Conservation (phyloP, 2,113 vertebrate genomes). For the Bucco capensis region DNA sequence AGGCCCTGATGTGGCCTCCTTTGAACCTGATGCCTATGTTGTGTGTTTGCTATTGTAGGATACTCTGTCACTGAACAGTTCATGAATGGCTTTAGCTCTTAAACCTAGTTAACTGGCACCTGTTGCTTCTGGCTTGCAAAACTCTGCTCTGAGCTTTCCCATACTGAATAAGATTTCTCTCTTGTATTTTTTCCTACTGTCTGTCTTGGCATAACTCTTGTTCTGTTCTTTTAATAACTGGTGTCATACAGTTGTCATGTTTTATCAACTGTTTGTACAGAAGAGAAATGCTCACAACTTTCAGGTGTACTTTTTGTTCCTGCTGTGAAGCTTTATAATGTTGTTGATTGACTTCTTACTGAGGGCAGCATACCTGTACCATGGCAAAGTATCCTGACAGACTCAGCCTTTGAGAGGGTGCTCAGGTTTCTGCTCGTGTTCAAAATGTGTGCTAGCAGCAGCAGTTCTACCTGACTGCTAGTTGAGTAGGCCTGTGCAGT, state of each 20-base stretch:
- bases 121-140: constrained; percentile 1
- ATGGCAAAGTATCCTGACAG: not conserved
- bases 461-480: not conserved
- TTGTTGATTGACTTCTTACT: not conserved
- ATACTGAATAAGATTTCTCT: not conserved
- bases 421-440: not conserved
- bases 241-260: not conserved
- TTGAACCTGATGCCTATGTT: fast-evolving
- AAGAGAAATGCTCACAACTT: not conserved
- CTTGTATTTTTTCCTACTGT: not conserved
- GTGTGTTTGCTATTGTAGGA: not conserved
- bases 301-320: not conserved
- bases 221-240: not conserved
- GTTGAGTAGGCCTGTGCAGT: not conserved
- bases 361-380: not conserved
- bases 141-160: not conserved
- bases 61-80: not conserved
- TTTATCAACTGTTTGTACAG: not conserved
- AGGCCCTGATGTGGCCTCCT: not conserved
- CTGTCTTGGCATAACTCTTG: not conserved
- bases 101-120: not conserved
- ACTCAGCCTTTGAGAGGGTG: not conserved
- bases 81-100: not conserved
- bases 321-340: not conserved
- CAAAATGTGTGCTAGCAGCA: not conserved